These are phyloP conservation scores for Paradoxurus hermaphroditus DNA, from an alignment of 2,113 vertebrate species.

Conservation along the genomic window DNA sequence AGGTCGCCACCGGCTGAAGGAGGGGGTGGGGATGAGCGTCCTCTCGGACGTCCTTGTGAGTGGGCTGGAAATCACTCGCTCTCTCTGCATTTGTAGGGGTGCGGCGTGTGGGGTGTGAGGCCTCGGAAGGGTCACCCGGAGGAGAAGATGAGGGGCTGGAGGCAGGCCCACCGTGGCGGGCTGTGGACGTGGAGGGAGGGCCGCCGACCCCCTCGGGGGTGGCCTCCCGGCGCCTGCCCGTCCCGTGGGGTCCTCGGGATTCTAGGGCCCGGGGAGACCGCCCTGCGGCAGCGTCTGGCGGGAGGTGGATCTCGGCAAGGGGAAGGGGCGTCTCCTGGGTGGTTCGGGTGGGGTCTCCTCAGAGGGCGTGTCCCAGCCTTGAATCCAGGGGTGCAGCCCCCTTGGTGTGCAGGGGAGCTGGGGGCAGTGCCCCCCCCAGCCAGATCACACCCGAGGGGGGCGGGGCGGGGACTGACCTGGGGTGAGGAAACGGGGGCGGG, in stretches of 20 bases:
- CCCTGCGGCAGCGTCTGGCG: background rate
- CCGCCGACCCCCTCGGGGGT: no score
- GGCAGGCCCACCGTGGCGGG: background rate
- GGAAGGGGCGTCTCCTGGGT: background rate
- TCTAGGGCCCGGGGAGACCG: background rate
- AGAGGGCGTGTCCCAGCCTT: background rate
- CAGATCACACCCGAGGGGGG: rapidly evolving
- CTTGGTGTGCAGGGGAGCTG: background rate
- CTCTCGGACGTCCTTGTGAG: background rate
- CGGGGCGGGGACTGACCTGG: background rate
- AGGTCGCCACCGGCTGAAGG: background rate
- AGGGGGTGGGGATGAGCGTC: background rate
- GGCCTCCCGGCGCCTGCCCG: background rate
- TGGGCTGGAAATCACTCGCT: background rate
- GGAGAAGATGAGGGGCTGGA: background rate
- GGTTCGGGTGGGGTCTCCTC: background rate
- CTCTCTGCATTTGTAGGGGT: background rate
- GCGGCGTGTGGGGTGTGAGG: background rate
- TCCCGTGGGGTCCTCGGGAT: background rate
- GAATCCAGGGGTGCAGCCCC: background rate
- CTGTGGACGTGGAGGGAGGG: no score
- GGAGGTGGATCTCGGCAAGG: background rate
- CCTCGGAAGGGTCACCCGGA: background rate
- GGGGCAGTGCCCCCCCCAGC: background rate
- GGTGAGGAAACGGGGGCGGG: background rate